These are phyloP conservation scores for Corythaixoides concolor DNA, from an alignment of 2,113 vertebrate genomes.

Conservation along the genomic window DNA sequence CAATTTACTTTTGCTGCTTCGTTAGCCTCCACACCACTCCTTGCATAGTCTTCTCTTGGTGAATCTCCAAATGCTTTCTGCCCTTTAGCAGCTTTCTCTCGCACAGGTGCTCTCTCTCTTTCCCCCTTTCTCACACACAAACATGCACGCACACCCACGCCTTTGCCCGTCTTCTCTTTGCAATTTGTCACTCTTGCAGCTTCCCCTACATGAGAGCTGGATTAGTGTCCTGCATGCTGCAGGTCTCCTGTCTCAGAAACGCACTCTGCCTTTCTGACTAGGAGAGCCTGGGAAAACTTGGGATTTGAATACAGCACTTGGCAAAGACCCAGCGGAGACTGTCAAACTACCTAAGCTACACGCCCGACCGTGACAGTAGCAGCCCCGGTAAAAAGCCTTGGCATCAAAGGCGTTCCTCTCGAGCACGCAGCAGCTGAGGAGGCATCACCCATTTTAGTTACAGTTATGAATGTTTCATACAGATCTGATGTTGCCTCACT, in stretches of 20 bases:
- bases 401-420: slow-evolving; percentile 5
- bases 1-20: background rate
- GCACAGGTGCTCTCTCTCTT: background rate
- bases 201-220: background rate
- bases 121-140: background rate
- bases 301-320: background rate
- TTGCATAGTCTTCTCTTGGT: background rate
- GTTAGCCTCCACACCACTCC: background rate
- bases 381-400: background rate
- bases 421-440: background rate
- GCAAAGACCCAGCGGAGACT: background rate
- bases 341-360: background rate
- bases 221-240: background rate
- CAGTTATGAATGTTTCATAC: slow-evolving; percentile 48
- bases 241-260: background rate
- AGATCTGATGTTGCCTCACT: background rate
- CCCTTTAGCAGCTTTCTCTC: background rate
- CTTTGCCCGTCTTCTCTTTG: background rate
- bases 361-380: background rate
- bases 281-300: background rate
- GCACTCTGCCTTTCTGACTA: background rate
- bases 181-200: background rate
- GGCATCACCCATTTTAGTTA: slow-evolving; percentile 18
- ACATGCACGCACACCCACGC: background rate
- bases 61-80: background rate